Evolutionary conservation across 1,140 invertebrate genomes (phyloP), one percentile per base, ranked within the genome.

Genomic region (Olivierus martensii): DNA sequence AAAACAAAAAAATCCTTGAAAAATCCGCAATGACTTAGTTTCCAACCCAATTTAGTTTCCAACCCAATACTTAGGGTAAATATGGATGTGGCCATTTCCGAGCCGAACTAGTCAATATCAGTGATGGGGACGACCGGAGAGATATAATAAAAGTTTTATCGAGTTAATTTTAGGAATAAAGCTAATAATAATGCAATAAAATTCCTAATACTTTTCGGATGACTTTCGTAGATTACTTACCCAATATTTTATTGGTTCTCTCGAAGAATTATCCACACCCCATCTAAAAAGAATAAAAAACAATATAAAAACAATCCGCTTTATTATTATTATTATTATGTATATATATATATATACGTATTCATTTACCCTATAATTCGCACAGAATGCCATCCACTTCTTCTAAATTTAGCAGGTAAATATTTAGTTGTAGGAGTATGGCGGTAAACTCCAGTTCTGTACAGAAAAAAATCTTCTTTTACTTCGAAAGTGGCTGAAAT

Each of bases 391-490:
- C 83, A 86, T 2, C 83, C 87, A 7, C 73, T 75, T 42, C 74
- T 66, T 42, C 77, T 64, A 18, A 61, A 59, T 19, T 61, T 52
- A 14, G 60, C 46, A 10, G 67, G 63, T 15, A 65, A 49, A 6
- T 58, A 21, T 28, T 76, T 67, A 3, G 74, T 75, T 39, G 75
- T 65, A 3, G 69, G 68, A 1, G 79, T 77, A 56, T 81, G 79
- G 6, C 71, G 73, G 69, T 94, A 96, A 36, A 96, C 72, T 6
- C 91, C 91, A 17, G 75, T 72, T 49, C 74, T 73, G 67, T 96
- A 96, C 49, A 82, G 75, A 71, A 90, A 96, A 70, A 96, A 90
- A 65, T 95, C 90, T 55, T 83, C 81, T 61, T 86, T 79, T 1
- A 95, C 85, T 49, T 74, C 77, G 77, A 94, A 87, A 3, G 84